Evolutionary conservation across 2,113 vertebrate genomes (phyloP).

Genomic region (Coracopsis vasa): DNA sequence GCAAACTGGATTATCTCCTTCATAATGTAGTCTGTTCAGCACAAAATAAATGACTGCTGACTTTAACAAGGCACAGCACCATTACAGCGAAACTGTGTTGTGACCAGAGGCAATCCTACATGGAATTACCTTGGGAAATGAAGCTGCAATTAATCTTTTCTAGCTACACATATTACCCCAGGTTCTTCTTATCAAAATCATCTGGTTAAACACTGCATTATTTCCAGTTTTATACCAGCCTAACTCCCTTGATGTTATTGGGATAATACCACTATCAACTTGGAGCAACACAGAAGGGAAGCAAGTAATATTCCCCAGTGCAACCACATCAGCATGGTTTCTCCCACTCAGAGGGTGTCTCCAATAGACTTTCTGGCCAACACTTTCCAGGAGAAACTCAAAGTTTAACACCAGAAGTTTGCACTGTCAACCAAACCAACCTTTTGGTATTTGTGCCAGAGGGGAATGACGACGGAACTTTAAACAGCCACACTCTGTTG

Average conservation of each 20-base stretch:
- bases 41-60: conserved; percentile 44
- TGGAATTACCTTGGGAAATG: conserved; percentile 23
- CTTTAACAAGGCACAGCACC: not conserved
- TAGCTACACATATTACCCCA: not conserved
- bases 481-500: not conserved
- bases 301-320: not conserved
- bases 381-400: not conserved
- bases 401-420: not conserved
- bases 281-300: not conserved
- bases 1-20: conserved; percentile 48
- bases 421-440: not conserved
- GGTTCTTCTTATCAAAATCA: conserved; percentile 25
- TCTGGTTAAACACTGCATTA: conserved; percentile 33
- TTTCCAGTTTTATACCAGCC: not conserved
- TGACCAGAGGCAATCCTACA: conserved; percentile 24
- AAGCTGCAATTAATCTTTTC: conserved; percentile 45
- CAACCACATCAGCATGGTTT: not conserved
- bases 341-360: not conserved
- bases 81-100: not conserved
- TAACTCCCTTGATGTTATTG: not conserved
- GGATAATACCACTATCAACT: not conserved
- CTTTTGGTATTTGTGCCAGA: not conserved
- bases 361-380: not conserved
- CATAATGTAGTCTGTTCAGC: conserved; percentile 14
- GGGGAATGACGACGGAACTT: not conserved